Evolutionary conservation across 1,140 invertebrate species (phyloP).

Genomic region (Meloidogyne chitwoodi): DNA sequence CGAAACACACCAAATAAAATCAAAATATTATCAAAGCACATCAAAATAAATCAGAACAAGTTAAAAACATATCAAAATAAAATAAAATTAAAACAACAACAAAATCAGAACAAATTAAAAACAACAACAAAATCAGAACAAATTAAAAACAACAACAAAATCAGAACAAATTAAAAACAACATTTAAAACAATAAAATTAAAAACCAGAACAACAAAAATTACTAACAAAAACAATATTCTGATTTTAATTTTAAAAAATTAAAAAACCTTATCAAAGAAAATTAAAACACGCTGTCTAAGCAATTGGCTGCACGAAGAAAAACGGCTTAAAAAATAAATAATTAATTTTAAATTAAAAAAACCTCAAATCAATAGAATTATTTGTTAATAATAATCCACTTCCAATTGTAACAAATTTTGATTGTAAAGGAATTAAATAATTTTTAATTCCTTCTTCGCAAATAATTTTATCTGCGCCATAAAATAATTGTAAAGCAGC

Average conservation of each 20-base stretch:
- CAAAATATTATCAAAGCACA: background rate
- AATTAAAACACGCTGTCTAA: constrained; percentile 8
- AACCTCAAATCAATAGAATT: constrained; percentile 3
- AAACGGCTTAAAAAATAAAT: background rate
- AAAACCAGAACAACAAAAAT: too few relatives aligned
- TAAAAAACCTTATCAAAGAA: constrained; percentile 30
- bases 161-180: too few relatives aligned
- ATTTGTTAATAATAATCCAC: background rate
- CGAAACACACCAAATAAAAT: background rate
- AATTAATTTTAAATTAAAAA: background rate
- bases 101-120: too few relatives aligned
- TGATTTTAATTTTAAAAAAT: background rate
- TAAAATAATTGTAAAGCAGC: constrained; percentile 3
- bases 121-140: too few relatives aligned
- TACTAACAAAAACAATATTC: background rate
- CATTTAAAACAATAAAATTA: too few relatives aligned
- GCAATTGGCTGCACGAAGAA: constrained; percentile 4
- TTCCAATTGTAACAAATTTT: background rate
- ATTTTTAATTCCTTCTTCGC: background rate
- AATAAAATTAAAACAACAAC: too few relatives aligned
- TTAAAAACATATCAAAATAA: too few relatives aligned
- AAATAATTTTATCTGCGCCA: constrained; percentile 4
- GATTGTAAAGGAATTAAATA: constrained; percentile 10
- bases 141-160: too few relatives aligned
- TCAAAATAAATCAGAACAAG: background rate